Conservation (phyloP, 2,113 vertebrate species). For the Scophthalmus maximus region DNA sequence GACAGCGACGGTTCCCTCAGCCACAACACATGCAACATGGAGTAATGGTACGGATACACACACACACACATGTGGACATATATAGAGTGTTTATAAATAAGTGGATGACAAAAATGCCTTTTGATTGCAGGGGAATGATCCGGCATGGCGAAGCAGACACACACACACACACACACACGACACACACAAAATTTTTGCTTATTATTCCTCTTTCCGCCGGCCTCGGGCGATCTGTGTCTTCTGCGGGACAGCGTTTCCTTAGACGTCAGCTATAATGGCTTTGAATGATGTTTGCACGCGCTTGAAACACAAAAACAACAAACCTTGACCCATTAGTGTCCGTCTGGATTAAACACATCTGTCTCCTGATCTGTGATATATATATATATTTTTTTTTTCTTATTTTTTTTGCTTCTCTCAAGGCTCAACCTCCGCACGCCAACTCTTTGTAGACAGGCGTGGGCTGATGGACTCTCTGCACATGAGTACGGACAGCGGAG, state of each 20-base stretch:
- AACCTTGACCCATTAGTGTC: slow-evolving; percentile 74
- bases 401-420: slow-evolving; percentile 18
- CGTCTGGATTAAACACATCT: slow-evolving; percentile 40
- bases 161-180: slow-evolving; percentile 36
- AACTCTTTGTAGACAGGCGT: neutral
- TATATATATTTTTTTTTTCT: no score
- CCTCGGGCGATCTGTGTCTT: slow-evolving; percentile 65
- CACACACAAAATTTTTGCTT: slow-evolving; percentile 46
- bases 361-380: slow-evolving; percentile 18
- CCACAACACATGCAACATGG: slow-evolving; percentile 53
- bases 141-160: slow-evolving; percentile 8
- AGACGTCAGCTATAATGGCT: slow-evolving; percentile 61
- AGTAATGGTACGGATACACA: slow-evolving; percentile 11
- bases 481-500: no score
- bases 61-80: neutral
- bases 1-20: slow-evolving; percentile 45
- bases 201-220: slow-evolving; percentile 47
- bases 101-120: slow-evolving; percentile 33
- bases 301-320: slow-evolving; percentile 49
- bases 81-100: slow-evolving; percentile 52
- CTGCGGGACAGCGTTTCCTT: slow-evolving; percentile 49
- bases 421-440: slow-evolving; percentile 20
- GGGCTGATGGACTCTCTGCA: neutral
- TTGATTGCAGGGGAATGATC: slow-evolving; percentile 28
- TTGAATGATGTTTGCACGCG: slow-evolving; percentile 50